Percentiles rank a stretch among this genome's conserved stretches.
phyloP scores from a whole-genome alignment of 2,888 invertebrate genomes.

The Sminthurides aquaticus region DNA sequence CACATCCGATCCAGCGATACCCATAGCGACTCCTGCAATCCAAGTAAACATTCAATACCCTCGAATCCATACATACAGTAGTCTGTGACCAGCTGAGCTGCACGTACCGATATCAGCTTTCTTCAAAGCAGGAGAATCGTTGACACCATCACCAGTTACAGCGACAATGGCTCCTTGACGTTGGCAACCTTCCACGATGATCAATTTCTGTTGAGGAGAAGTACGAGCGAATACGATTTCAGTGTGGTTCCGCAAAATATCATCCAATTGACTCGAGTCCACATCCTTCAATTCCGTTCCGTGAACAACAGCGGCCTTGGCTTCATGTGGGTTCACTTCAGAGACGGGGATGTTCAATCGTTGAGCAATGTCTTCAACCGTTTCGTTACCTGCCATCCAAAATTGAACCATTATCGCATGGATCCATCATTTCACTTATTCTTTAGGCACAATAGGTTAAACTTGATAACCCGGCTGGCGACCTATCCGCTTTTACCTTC shows the following conservation, averaged over 20 bases:
- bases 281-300: conserved; percentile 49
- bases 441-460: too few relatives aligned
- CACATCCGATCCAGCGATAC: conserved; percentile 67
- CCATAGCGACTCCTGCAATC: conserved; percentile 62
- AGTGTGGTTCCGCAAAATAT: conserved; percentile 46
- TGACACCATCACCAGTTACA: conserved; percentile 56
- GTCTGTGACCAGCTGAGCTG: background rate
- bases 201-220: conserved; percentile 53
- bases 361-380: conserved; percentile 51
- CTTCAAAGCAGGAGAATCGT: conserved; percentile 76
- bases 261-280: conserved; percentile 45
- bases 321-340: conserved; percentile 47
- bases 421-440: too few relatives aligned
- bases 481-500: conserved; percentile 49
- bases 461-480: too few relatives aligned
- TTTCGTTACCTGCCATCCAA: conserved; percentile 44
- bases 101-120: conserved; percentile 63
- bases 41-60: background rate
- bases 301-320: conserved; percentile 47
- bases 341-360: conserved; percentile 48
- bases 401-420: background rate
- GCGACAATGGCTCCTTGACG: conserved; percentile 69
- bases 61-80: too few relatives aligned
- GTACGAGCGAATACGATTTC: conserved; percentile 54
- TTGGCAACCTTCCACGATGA: conserved; percentile 72